These are phyloP conservation scores for Micoletzkya japonica DNA, from an alignment of 2,888 invertebrate genomes.

Conservation along the genomic window DNA sequence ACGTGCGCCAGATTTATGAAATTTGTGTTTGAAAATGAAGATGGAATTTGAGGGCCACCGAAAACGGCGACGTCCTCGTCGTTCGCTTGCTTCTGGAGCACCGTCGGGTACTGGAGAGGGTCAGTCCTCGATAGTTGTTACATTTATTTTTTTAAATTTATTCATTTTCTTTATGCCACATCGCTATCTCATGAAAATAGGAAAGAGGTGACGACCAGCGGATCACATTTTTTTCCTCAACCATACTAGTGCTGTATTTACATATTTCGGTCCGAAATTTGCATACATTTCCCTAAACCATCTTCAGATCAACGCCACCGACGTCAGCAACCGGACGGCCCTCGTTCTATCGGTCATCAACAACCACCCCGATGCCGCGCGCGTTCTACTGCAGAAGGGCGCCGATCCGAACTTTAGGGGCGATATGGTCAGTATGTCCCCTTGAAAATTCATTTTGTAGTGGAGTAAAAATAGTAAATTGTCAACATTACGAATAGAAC, in stretches of 20 bases:
- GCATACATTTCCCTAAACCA: not conserved
- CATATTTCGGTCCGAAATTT: too few species aligned
- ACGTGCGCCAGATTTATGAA: too few species aligned
- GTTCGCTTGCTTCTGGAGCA: not conserved
- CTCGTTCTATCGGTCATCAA: not conserved
- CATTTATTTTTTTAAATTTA: not conserved
- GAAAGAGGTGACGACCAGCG: too few species aligned
- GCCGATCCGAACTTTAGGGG: slow-evolving; percentile 17
- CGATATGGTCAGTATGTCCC: not conserved
- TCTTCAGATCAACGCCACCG: slow-evolving; percentile 15
- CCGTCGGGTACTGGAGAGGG: not conserved
- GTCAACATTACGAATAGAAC: too few species aligned
- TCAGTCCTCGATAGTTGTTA: not conserved
- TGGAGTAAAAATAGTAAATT: too few species aligned
- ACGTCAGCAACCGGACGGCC: slow-evolving; percentile 2
- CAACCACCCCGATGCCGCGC: not conserved
- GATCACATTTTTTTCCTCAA: too few species aligned
- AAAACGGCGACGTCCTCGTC: not conserved
- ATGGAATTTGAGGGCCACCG: slow-evolving; percentile 4
- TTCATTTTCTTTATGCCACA: too few species aligned
- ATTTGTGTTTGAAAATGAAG: not conserved
- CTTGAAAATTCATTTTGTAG: not conserved
- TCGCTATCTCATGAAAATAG: too few species aligned
- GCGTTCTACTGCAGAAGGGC: not conserved
- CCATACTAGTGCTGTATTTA: too few species aligned